Evolutionary conservation across 1,140 invertebrate genomes (phyloP).

Genomic region (Pseudachorutes palmiensis): DNA sequence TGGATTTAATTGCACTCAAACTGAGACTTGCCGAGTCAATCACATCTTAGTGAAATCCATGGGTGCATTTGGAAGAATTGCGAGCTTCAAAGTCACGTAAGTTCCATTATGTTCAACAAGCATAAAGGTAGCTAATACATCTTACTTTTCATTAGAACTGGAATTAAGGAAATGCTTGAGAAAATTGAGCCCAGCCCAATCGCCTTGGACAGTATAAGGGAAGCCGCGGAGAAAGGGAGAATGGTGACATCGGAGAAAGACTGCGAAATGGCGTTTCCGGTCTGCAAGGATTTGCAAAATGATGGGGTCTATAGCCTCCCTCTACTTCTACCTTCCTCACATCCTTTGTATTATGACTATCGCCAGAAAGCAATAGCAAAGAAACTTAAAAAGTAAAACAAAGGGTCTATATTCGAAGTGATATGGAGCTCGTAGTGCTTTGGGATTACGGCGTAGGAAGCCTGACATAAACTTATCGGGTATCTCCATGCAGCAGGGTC

Average conservation of each 20-base stretch:
- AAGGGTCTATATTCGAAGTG: no score
- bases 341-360: conserved; percentile 9
- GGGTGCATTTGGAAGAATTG: conserved; percentile 8
- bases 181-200: conserved; percentile 11
- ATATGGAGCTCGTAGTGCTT: no score
- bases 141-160: conserved; percentile 21
- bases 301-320: conserved; percentile 3
- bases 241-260: conserved; percentile 19
- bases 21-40: conserved; percentile 21
- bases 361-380: not conserved
- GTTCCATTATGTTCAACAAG: conserved; percentile 14
- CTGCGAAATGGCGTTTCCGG: conserved; percentile 29
- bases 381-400: not conserved
- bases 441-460: no score
- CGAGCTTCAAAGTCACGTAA: conserved; percentile 18
- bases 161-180: conserved; percentile 28
- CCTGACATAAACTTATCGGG: no score
- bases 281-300: conserved; percentile 19
- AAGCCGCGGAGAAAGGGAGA: conserved; percentile 25
- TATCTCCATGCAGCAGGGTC: no score
- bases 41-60: conserved; percentile 13
- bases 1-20: conserved; percentile 19
- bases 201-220: conserved; percentile 9
- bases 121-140: not conserved
- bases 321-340: conserved; percentile 4